A percentile compares a stretch with the other conserved stretches of the same genome.
These are phyloP conservation scores for Rhineura floridana DNA, from an alignment of 2,113 vertebrate species.

Conservation along the genomic window DNA sequence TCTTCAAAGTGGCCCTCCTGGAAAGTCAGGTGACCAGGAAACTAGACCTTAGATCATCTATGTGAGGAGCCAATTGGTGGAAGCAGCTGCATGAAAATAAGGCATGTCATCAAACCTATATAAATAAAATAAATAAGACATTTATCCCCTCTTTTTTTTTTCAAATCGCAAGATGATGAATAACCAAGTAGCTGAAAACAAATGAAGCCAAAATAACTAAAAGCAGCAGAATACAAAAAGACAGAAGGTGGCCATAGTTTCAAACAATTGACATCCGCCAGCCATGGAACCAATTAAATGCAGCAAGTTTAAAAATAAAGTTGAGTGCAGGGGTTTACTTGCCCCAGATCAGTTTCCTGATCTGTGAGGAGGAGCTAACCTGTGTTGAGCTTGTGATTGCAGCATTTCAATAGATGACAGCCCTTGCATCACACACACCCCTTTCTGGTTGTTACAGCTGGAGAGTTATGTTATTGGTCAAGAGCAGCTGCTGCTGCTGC, in stretches of 20 bases:
- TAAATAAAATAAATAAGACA: too few species aligned
- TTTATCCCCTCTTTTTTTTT: not conserved
- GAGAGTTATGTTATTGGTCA: not conserved
- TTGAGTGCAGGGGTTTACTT: not conserved
- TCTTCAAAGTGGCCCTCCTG: not conserved
- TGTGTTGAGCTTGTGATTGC: not conserved
- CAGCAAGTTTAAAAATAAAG: not conserved
- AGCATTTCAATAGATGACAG: not conserved
- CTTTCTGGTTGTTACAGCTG: not conserved
- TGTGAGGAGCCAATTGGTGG: not conserved
- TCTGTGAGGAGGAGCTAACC: not conserved
- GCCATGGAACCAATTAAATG: not conserved
- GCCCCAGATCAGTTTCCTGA: not conserved
- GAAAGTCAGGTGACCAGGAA: not conserved
- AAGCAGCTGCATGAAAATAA: not conserved
- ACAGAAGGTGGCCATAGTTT: not conserved
- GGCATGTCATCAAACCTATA: not conserved
- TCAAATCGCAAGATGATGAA: not conserved
- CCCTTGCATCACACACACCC: not conserved
- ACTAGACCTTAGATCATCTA: not conserved
- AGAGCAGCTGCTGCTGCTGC: not conserved
- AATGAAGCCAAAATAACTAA: not conserved
- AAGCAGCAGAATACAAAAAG: not conserved
- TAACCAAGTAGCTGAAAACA: not conserved
- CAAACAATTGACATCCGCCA: not conserved